Evolutionary conservation across 2,888 invertebrate species (phyloP), one percentile per base, ranked within the genome.

Genomic region (Tolmerus cingulatus): DNA sequence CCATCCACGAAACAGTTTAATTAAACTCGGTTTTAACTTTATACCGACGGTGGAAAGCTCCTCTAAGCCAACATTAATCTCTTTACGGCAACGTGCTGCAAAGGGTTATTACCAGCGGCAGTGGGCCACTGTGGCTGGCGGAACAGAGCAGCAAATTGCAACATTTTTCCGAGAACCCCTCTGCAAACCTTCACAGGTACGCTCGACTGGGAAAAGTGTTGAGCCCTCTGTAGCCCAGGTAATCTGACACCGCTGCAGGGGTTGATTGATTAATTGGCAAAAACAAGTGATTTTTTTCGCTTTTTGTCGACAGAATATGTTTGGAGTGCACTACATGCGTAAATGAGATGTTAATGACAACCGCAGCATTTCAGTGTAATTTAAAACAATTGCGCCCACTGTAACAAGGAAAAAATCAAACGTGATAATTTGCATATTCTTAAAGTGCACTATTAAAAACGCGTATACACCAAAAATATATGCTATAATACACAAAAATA

Each of bases 11-110:
- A 43, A 40, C 46, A 19, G 19, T 43, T 78, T 78, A 78, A 78
- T 78, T 43, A 78, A 78, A 78, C 43, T 78, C 43, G n/a, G 78
- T 76, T 34, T 76, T 66, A 66, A 66, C 66, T 66, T 66, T 66
- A 66, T 66, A 66, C 66, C 27, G 27, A 66, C 12, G 23, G 27
- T 9, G 66, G 27, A 19, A 23, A 66, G 66, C 66, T 66, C 27
- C 27, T 66, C 66, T 66, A 66, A 66, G 23, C 66, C 66, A 66
- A 23, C 66, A 66, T 66, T 66, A 66, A 66, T 66, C 66, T 66
- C 66, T 66, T 27, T 66, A 66, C 66, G 12, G 66, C 27, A 66
- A 66, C 27, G 66, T 23, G 66, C 66, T 23, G 27, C 19, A 66
- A 19, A 27, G 12, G 66, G 66, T 23, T 66, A 66, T 66, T 66